Base-by-base conservation (phyloP, 1,140 invertebrate genomes). In the Plectrocnemia conspersa region DNA sequence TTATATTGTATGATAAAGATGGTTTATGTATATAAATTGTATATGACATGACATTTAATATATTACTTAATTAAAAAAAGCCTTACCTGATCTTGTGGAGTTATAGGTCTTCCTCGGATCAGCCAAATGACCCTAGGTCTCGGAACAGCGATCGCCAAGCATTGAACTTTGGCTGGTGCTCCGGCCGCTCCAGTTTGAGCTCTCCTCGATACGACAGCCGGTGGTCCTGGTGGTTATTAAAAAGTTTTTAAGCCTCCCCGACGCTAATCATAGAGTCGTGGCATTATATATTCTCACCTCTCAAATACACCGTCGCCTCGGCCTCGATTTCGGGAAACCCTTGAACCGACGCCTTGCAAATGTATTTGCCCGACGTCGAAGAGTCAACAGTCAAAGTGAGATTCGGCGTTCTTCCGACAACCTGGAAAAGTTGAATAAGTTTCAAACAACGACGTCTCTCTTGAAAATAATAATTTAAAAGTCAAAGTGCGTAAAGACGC, bases 101-200 rank as follows among this genome's bases (percentile, higher is more conserved):
- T 69, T 47, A 93, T 85, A 66, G 89, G 84, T 61, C 82, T 82
- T 44, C 88, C 90, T 64, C 85, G 83, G 64, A 86, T 89, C 11
- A 82, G 86, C 89, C 89, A 93, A 1, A 86, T 66, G 11, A 96
- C 86, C 59, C 89, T 85, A 6, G 93, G 90, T 63, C 84, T 84
- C n/a, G 93, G 93, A 52, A 97, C 86, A 16, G 91, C 88, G 64
- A 88, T 84, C 2, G 90, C 89, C 19, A 85, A 78, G 68, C 94
- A 97, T 73, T 95, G 91, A 10, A 97, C 81, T 66, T 87, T 79
- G 0, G 89, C 86, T 1, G 81, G 82, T 62, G 88, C 87, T 0
- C 88, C 88, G 58, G 83, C 81, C 1, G 83, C 77, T 1, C 92
- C 92, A 63, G 88, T 91, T 66, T 96, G 93, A 4, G 86, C 83